A percentile compares a stretch with the other conserved stretches of the same genome.
These are phyloP conservation scores for Ondatra zibethicus DNA, from an alignment of 2,113 vertebrate genomes.

Conservation along the genomic window DNA sequence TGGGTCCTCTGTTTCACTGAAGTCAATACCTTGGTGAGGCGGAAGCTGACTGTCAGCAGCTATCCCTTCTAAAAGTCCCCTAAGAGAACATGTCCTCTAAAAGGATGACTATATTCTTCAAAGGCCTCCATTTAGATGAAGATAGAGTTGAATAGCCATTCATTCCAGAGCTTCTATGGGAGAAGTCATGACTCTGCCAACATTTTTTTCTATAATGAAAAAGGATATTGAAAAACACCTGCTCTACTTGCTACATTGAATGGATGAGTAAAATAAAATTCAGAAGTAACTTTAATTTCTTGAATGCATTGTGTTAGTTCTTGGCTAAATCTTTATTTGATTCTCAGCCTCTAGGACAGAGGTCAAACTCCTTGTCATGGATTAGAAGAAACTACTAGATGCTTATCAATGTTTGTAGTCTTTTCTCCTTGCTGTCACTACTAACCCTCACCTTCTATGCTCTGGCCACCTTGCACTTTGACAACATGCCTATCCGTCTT, in stretches of 20 bases:
- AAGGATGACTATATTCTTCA: conserved; percentile 10
- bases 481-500: not conserved
- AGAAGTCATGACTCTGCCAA: conserved; percentile 4
- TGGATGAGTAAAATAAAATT: conserved; percentile 15
- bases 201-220: not conserved
- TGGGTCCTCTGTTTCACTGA: not conserved
- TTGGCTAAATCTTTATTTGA: not conserved
- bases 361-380: not conserved
- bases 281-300: conserved; percentile 19
- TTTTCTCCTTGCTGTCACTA: not conserved
- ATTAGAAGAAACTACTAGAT: not conserved
- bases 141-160: not conserved
- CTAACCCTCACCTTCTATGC: not conserved
- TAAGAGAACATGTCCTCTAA: not conserved
- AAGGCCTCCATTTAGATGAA: not conserved
- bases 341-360: not conserved
- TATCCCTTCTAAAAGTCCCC: not conserved
- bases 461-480: not conserved
- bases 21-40: conserved; percentile 22
- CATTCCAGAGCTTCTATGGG: conserved; percentile 15
- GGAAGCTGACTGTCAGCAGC: conserved; percentile 21
- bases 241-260: not conserved
- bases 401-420: not conserved
- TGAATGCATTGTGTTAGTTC: conserved; percentile 10
- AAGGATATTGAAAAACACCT: not conserved